phyloP scores from a whole-genome alignment of 2,888 invertebrate species.

The Onthophagus sagittarius region DNA sequence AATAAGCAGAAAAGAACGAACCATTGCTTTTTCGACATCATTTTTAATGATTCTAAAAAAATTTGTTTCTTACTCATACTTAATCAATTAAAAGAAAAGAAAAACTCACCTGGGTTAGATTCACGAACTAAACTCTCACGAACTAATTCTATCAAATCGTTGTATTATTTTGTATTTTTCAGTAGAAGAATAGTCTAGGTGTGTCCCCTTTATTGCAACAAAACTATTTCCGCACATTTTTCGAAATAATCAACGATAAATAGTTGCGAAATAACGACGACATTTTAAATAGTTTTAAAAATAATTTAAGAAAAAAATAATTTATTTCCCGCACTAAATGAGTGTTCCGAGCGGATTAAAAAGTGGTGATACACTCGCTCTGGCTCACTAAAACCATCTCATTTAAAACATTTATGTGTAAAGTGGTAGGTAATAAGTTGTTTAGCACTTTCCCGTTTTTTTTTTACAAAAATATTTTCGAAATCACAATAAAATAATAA shows the following conservation, averaged over 20 bases:
- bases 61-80: neutral
- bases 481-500: no score
- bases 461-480: no score
- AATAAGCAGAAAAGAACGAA: conserved; percentile 49
- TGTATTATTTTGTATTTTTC: neutral
- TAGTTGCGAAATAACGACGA: neutral
- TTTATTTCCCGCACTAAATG: no score
- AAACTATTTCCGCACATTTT: neutral
- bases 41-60: conserved; percentile 42
- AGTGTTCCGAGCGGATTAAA: neutral
- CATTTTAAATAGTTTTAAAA: neutral
- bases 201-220: neutral
- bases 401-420: neutral
- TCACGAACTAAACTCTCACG: no score
- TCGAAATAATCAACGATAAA: neutral
- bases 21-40: conserved; percentile 80
- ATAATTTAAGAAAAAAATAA: no score
- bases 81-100: neutral
- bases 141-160: no score
- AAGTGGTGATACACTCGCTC: neutral
- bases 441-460: neutral
- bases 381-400: neutral
- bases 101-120: neutral
- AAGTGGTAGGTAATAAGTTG: neutral
- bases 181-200: neutral